Percentiles rank a stretch among this genome's conserved stretches.
Conservation (phyloP, 2,888 invertebrate species). For the Exephanes ischioxanthus region DNA sequence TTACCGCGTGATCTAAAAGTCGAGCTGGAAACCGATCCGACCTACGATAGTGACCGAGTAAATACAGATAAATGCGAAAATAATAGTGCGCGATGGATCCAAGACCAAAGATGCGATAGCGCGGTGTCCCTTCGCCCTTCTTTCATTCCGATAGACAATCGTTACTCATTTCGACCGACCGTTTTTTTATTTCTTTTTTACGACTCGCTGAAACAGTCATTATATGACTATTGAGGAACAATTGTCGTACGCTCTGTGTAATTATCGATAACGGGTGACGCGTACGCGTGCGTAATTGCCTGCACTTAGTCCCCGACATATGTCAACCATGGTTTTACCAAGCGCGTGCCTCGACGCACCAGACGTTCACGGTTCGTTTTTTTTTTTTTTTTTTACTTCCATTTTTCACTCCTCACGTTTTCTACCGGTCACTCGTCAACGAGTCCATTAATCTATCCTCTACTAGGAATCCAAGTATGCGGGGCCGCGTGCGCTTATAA, state of each 20-base stretch:
- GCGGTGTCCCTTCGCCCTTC: not conserved
- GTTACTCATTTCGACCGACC: not conserved
- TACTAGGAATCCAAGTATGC: constrained; percentile 54
- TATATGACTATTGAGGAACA: constrained; percentile 36
- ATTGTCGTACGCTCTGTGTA: constrained; percentile 40
- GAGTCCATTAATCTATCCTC: constrained; percentile 49
- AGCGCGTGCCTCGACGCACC: constrained; percentile 48
- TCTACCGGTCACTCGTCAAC: constrained; percentile 53
- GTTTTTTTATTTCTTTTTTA: not conserved
- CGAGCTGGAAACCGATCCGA: constrained; percentile 32
- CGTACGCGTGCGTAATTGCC: constrained; percentile 61
- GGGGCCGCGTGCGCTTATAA: constrained; percentile 58
- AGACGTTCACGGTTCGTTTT: constrained; percentile 31
- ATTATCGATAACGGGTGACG: constrained; percentile 56
- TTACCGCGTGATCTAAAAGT: not conserved
- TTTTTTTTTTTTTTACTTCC: constrained; percentile 1
- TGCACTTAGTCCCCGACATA: constrained; percentile 52
- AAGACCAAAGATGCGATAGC: constrained; percentile 27
- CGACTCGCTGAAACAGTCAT: constrained; percentile 1
- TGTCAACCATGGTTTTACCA: constrained; percentile 49
- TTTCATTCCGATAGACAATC: constrained; percentile 3
- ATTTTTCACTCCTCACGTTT: constrained; percentile 31
- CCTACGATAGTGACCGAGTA: constrained; percentile 17
- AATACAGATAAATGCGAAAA: constrained; percentile 57
- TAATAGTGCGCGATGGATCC: constrained; percentile 27